A percentile compares a stretch with the other conserved stretches of the same genome.
Evolutionary conservation across 1,140 invertebrate species (phyloP).

Genomic region (Trichomalopsis sarcophagae): DNA sequence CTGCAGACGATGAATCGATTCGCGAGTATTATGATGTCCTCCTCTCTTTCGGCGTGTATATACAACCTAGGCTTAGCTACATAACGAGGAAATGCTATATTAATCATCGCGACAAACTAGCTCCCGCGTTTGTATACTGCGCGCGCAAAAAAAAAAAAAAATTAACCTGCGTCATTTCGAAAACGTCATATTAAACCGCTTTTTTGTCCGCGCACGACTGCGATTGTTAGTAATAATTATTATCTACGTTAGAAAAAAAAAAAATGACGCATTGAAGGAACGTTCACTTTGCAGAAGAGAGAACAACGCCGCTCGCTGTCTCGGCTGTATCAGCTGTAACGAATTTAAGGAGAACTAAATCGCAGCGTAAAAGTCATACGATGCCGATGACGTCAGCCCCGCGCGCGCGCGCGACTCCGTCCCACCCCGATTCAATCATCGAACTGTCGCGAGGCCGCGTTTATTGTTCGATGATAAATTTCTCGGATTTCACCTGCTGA

Average conservation of each 20-base stretch:
- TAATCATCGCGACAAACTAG: no score
- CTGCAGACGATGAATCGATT: no score
- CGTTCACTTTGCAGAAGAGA: no score
- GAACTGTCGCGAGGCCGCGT: constrained; percentile 3
- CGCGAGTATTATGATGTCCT: no score
- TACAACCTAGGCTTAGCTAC: no score
- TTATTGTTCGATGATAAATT: constrained; percentile 16
- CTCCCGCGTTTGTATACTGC: no score
- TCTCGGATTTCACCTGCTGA: constrained; percentile 28
- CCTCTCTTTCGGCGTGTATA: no score
- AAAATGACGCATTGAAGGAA: no score
- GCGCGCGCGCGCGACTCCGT: not conserved
- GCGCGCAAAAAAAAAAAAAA: not conserved
- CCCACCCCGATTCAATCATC: constrained; percentile 33
- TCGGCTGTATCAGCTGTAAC: not conserved
- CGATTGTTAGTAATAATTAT: no score
- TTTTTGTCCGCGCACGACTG: not conserved
- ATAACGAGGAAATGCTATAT: no score
- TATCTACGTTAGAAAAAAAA: no score
- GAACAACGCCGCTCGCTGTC: not conserved
- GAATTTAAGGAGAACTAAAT: not conserved
- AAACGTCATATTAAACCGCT: not conserved
- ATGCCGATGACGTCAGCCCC: constrained; percentile 30
- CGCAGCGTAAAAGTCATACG: constrained; percentile 41
- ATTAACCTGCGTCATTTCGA: not conserved